These are phyloP conservation scores for Brachypteracias leptosomus DNA, from an alignment of 2,113 vertebrate species.

Conservation along the genomic window DNA sequence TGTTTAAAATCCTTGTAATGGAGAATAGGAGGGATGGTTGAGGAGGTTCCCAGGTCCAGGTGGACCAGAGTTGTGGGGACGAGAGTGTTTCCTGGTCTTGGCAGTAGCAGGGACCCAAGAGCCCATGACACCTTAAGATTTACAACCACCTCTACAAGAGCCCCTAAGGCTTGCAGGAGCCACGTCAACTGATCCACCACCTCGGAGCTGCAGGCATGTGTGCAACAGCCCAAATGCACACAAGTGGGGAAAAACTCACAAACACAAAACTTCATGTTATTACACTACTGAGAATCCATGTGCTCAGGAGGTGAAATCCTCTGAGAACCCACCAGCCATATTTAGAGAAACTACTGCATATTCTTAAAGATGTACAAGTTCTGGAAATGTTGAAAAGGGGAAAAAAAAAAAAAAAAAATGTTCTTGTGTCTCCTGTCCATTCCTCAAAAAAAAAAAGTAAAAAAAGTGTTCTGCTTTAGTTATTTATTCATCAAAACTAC, in stretches of 20 bases:
- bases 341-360: neutral
- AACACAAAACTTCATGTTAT: neutral
- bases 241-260: neutral
- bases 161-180: rapidly evolving
- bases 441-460: neutral
- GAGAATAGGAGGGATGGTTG: neutral
- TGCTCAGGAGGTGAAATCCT: neutral
- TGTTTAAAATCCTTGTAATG: neutral
- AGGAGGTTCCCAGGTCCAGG: neutral
- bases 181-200: neutral
- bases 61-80: rapidly evolving
- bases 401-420: rapidly evolving
- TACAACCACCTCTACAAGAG: neutral
- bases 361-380: neutral
- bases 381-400: neutral
- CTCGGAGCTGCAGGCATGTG: rapidly evolving
- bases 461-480: neutral
- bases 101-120: neutral
- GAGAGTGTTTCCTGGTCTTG: neutral
- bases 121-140: rapidly evolving
- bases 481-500: neutral
- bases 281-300: neutral
- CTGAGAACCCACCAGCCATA: neutral
- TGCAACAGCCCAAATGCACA: rapidly evolving
- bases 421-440: neutral